These are phyloP conservation scores for Vulpes ferrilata DNA, from an alignment of 2,113 vertebrate genomes.

Conservation along the genomic window DNA sequence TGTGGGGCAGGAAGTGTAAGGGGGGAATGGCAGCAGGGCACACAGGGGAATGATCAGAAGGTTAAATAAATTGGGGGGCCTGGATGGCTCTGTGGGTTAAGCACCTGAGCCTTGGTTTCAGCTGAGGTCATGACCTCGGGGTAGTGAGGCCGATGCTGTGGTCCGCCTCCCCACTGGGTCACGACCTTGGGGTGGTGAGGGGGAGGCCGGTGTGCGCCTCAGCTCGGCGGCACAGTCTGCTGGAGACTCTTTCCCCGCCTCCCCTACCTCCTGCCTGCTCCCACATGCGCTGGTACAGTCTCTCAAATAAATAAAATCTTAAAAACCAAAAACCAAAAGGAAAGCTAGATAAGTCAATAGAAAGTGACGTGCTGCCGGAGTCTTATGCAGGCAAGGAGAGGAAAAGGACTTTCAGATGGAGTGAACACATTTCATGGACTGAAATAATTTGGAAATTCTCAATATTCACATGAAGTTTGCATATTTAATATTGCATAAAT, in stretches of 20 bases:
- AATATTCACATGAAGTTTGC: not conserved
- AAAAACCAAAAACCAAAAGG: not conserved
- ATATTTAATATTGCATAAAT: not conserved
- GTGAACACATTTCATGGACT: not conserved
- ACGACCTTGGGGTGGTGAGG: too few species aligned
- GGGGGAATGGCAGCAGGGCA: too few species aligned
- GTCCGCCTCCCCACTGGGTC: too few species aligned
- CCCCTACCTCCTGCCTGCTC: not conserved
- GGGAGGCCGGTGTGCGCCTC: too few species aligned
- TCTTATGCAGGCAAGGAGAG: not conserved
- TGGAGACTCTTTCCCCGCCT: not conserved
- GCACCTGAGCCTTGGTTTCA: not conserved
- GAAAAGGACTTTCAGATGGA: not conserved
- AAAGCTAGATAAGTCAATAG: not conserved
- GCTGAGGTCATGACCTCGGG: not conserved
- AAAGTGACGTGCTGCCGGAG: not conserved
- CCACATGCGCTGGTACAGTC: too few species aligned
- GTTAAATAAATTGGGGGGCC: not conserved
- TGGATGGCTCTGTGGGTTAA: not conserved
- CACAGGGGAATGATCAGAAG: not conserved
- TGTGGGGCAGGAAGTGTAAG: not conserved
- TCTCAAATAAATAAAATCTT: not conserved
- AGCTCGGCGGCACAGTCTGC: not conserved
- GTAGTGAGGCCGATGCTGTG: too few species aligned
- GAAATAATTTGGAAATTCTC: not conserved